Evolutionary conservation across 2,797 vertebrate genomes (phyloP).

Genomic region (Epinephelus malabaricus): DNA sequence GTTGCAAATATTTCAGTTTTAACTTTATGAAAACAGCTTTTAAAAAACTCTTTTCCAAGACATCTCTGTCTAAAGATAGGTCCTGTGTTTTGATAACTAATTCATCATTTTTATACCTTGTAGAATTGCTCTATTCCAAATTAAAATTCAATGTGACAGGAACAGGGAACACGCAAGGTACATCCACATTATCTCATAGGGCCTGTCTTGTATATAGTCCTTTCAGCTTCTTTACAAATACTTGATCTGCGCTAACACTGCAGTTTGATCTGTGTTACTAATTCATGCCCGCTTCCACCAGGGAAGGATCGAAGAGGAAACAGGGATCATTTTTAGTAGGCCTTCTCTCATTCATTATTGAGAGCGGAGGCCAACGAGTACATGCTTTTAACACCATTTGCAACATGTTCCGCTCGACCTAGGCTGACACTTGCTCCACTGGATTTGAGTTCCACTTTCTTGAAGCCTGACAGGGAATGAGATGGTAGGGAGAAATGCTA

Average conservation of each 20-base stretch:
- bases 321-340: slow-evolving; percentile 80
- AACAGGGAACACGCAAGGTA: slow-evolving; percentile 64
- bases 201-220: slow-evolving; percentile 74
- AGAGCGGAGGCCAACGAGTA: slow-evolving; percentile 80
- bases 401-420: slow-evolving; percentile 84
- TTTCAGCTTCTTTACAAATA: slow-evolving; percentile 89
- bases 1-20: slow-evolving; percentile 10
- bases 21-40: slow-evolving; percentile 28
- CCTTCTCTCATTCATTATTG: slow-evolving; percentile 82
- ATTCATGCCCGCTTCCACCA: slow-evolving; percentile 81
- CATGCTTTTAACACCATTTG: slow-evolving; percentile 90
- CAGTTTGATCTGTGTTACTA: slow-evolving; percentile 88
- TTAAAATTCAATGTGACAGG: slow-evolving; percentile 75
- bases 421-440: slow-evolving; percentile 79
- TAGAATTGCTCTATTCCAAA: slow-evolving; percentile 59
- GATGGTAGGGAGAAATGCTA: slow-evolving; percentile 69
- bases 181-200: slow-evolving; percentile 79
- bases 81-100: slow-evolving; percentile 70
- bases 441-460: slow-evolving; percentile 83
- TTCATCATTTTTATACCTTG: slow-evolving; percentile 70
- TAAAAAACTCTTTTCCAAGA: slow-evolving; percentile 43
- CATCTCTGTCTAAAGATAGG: slow-evolving; percentile 66
- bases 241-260: slow-evolving; percentile 86
- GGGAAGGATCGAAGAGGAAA: slow-evolving; percentile 81
- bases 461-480: slow-evolving; percentile 65